These are phyloP conservation scores for Pomacea maculata DNA, from an alignment of 1,140 invertebrate species.

Conservation along the genomic window DNA sequence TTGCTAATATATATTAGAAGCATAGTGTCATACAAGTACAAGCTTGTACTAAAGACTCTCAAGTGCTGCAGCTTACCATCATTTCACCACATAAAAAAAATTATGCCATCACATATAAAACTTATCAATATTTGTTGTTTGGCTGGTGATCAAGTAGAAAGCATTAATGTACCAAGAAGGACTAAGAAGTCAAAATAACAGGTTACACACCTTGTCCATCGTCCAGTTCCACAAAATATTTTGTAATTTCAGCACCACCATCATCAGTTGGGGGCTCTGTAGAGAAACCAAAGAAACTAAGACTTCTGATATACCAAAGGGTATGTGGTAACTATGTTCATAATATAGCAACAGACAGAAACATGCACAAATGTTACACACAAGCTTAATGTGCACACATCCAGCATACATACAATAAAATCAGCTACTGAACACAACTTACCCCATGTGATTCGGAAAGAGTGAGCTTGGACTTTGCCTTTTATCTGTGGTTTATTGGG, in stretches of 20 bases:
- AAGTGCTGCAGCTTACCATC: too few species aligned
- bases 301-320: not conserved
- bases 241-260: conserved; percentile 79
- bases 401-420: not conserved
- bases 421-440: conserved; percentile 26
- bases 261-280: conserved; percentile 78
- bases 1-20: too few species aligned
- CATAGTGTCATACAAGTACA: too few species aligned
- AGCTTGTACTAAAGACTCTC: too few species aligned
- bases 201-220: conserved; percentile 64
- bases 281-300: conserved; percentile 18
- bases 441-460: conserved; percentile 80
- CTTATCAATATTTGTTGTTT: not conserved
- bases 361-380: not conserved
- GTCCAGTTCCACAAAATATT: conserved; percentile 76
- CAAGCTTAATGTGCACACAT: not conserved
- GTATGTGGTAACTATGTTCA: not conserved
- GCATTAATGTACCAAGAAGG: not conserved
- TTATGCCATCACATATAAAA: not conserved
- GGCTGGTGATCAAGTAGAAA: not conserved
- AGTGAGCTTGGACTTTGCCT: conserved; percentile 79
- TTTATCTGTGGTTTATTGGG: conserved; percentile 80
- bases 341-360: not conserved
- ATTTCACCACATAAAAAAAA: not conserved
- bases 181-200: not conserved